These are phyloP conservation scores for Cryptus armator DNA, from an alignment of 2,888 invertebrate genomes.

Conservation along the genomic window DNA sequence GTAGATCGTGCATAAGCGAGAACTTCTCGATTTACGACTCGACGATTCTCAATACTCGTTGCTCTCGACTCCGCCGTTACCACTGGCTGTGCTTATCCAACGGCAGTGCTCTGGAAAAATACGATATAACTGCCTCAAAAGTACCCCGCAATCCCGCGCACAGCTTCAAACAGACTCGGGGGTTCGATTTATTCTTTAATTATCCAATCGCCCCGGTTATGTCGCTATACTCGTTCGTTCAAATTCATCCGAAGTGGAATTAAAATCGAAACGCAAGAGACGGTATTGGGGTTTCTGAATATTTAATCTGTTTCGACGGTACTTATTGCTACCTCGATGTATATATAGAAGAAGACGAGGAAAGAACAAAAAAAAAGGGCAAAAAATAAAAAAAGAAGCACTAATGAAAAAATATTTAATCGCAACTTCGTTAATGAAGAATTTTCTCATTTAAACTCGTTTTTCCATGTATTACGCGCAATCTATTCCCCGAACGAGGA, in stretches of 20 bases:
- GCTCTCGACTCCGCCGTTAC: neutral
- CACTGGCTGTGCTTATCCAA: neutral
- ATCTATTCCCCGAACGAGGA: neutral
- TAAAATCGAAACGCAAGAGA: neutral
- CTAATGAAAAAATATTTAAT: neutral
- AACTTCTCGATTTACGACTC: slow-evolving; percentile 51
- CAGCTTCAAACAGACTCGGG: neutral
- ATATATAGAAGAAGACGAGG: too few species aligned
- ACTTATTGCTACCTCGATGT: neutral
- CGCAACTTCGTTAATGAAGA: neutral
- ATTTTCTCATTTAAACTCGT: neutral
- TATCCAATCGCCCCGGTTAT: neutral
- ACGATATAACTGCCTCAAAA: slow-evolving; percentile 1
- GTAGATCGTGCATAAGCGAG: slow-evolving; percentile 29
- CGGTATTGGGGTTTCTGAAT: neutral
- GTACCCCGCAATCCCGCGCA: neutral
- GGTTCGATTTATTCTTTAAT: slow-evolving; percentile 33
- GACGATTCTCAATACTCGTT: slow-evolving; percentile 19
- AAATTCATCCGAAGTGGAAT: neutral
- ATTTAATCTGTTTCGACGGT: neutral
- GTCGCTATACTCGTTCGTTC: neutral
- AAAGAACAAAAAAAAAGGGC: neutral
- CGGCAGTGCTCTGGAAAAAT: neutral
- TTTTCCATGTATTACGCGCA: neutral
- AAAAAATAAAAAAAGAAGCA: neutral